Evolutionary conservation across 1,140 invertebrate genomes (phyloP), one percentile per base, ranked within the genome.

Genomic region (Aphis gossypii): DNA sequence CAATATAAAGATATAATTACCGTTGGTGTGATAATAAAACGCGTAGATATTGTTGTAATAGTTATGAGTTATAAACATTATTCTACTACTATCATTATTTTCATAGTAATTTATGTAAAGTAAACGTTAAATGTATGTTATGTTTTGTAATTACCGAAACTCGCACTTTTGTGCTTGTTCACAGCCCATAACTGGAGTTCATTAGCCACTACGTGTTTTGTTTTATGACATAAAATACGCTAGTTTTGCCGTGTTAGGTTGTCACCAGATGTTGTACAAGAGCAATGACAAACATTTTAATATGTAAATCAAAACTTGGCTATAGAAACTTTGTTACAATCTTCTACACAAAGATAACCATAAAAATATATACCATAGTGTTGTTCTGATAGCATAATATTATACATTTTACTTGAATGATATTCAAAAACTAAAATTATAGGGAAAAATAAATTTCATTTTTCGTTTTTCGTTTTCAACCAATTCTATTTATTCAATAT

Each of bases 111-210:
- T 38, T 56, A 56, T 89, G 48, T 89, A 56, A 38, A 41, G 35
- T 51, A 38, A 76, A 89, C 48, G 35, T 41, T 38, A 25, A 89
- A 89, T 56, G 18, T 89, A 56, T 89, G 51, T 89, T n/a, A 41
- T 14, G 3, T 56, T 25, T n/a, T 14, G 38, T 89, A 56, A 89
- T 89, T 89, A 56, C 9, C 44, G 1, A 56, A 89, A 56, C 38
- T 25, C 51, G 35, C 35, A 89, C 88, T 89, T 56, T 89, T 89
- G 88, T 56, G 35, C 51, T 89, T 89, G 48, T 41, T 89, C n/a
- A 56, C n/a, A 18, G 38, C 30, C 21, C 51, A 38, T n/a, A n/a
- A 88, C 86, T 41, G n/a, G 46, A 89, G 48, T 56, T 38, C 48
- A 56, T 89, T 89, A 89, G 48, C 48, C 30, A 51, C 20, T 51